A percentile compares a stretch with the other conserved stretches of the same genome.
Conservation (phyloP, 2,888 invertebrate genomes). For the Shargacucullia verbasci region DNA sequence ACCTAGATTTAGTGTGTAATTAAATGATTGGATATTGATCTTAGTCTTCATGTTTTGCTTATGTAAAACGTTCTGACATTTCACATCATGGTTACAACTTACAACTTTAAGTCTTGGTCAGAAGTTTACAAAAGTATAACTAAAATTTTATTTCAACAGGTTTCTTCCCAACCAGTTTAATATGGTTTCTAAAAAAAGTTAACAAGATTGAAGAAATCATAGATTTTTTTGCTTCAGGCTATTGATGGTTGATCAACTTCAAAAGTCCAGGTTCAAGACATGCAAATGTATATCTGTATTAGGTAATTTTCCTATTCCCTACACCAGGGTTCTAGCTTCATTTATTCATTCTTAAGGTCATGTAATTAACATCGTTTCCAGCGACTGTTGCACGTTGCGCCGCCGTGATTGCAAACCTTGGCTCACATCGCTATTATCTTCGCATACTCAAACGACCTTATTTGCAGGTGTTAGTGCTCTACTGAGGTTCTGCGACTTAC, state of each 20-base stretch:
- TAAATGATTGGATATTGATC: slow-evolving; percentile 20
- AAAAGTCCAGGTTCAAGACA: background rate
- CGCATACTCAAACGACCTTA: slow-evolving; percentile 51
- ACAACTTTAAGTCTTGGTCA: slow-evolving; percentile 1
- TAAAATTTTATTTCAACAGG: too few species aligned
- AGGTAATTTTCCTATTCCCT: slow-evolving; percentile 17
- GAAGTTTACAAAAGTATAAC: background rate
- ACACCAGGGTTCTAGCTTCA: slow-evolving; percentile 19
- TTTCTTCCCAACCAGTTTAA: too few species aligned
- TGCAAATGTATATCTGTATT: background rate
- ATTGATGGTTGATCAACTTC: background rate
- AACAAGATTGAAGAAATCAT: too few species aligned
- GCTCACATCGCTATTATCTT: slow-evolving; percentile 55
- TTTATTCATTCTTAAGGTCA: slow-evolving; percentile 40
- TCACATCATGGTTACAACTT: background rate
- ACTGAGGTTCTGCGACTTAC: slow-evolving; percentile 7
- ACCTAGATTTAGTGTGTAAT: slow-evolving; percentile 14
- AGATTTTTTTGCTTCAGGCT: too few species aligned
- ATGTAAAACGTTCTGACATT: slow-evolving; percentile 19
- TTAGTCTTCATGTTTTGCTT: too few species aligned
- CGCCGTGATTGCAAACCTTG: slow-evolving; percentile 56
- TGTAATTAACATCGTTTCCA: slow-evolving; percentile 31
- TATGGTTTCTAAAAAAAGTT: too few species aligned
- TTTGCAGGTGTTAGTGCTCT: slow-evolving; percentile 37
- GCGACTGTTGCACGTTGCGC: slow-evolving; percentile 45